These are phyloP conservation scores for Cryptoblepharus egeriae DNA, from an alignment of 2,797 vertebrate genomes.

Conservation along the genomic window DNA sequence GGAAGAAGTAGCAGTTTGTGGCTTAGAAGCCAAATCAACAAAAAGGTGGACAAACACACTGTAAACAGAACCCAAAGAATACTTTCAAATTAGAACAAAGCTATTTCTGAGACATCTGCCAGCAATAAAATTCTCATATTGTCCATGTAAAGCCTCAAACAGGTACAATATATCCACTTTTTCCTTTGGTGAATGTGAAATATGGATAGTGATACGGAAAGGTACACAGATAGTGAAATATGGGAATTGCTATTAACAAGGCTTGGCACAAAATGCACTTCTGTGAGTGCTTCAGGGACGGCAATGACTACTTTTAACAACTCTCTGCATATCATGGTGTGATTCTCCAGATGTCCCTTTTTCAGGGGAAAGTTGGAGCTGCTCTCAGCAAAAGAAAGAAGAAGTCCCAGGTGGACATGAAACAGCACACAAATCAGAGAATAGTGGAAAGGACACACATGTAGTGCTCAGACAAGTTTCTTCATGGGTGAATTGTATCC, in stretches of 20 bases:
- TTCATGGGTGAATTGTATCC: neutral
- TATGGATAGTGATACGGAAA: neutral
- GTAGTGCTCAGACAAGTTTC: neutral
- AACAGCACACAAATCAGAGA: neutral
- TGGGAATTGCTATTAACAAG: neutral
- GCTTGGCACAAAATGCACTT: neutral
- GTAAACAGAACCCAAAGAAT: neutral
- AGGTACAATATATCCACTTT: neutral
- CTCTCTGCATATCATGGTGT: neutral
- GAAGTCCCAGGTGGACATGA: neutral
- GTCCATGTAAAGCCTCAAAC: neutral
- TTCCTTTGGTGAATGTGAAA: neutral
- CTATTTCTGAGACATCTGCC: neutral
- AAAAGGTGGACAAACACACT: neutral
- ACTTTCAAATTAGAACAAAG: neutral
- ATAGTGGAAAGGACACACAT: neutral
- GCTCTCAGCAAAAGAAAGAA: neutral
- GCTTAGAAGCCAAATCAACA: conserved; percentile 50
- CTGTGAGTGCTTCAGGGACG: neutral
- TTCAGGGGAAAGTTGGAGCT: neutral
- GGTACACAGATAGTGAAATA: neutral
- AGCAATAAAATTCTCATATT: neutral
- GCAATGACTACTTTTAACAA: neutral
- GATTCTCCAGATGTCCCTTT: too few species aligned
- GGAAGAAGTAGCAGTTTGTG: conserved; percentile 63